Evolutionary conservation across 1,140 invertebrate species (phyloP), one percentile per base, ranked within the genome.

Genomic region (Episyrphus balteatus): DNA sequence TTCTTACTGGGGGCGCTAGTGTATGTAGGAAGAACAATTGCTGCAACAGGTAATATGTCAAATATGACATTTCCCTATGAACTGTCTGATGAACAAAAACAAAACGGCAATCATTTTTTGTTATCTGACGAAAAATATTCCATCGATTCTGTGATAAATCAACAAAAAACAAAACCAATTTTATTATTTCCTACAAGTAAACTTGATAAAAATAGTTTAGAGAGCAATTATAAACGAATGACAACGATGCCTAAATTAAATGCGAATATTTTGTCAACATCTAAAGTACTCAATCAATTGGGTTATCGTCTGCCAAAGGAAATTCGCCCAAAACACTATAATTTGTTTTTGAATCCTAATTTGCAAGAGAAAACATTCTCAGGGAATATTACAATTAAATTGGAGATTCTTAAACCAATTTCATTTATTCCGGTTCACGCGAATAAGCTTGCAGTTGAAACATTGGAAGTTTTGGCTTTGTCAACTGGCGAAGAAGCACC

Each of bases 301-400:
- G 52, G 55, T 19, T 76, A 74, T 53, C 73, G 84, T 26, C 70
- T 96, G 37, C 79, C 87, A 0, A 62, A 65, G 8, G 70, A 79
- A 46, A 73, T 89, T 1, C 68, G 71, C 12, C 89, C 91, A 0
- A 49, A 75, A 1, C 78, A 82, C 53, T 94, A 95, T 61, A 79
- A 85, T 45, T 61, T 95, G 1, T 74, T 73, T 8, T 67, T 93
- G 30, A 70, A 81, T 50, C 89, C 90, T 0, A 75, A 90, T 62
- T 64, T 93, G 31, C 66, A 73, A 18, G 70, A 70, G 10, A 84
- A 81, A 10, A 77, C 71, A 12, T 92, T 88, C 60, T 61, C 69
- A 46, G 89, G 90, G 1, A 72, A 68, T 30, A 84, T 90, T 0
- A 76, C 73, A 42, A 89, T 92, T n/a, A 67, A 74, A 13, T 60